A percentile compares a stretch with the other conserved stretches of the same genome.
Conservation (phyloP, 2,113 vertebrate species). For the Nycticorax nycticorax region DNA sequence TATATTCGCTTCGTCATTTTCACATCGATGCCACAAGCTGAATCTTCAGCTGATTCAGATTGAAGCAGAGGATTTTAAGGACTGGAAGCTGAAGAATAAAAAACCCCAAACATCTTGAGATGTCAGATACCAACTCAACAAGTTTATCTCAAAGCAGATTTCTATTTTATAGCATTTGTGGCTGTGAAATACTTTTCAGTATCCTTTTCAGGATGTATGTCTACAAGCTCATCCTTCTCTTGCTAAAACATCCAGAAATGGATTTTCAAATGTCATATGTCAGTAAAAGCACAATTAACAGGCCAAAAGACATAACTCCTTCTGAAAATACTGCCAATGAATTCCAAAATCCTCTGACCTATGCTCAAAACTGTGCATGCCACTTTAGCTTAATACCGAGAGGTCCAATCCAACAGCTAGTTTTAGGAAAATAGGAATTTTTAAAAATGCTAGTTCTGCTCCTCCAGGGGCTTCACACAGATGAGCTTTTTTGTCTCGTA, state of each 20-base stretch:
- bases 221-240: background rate
- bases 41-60: background rate
- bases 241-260: background rate
- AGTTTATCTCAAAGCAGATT: background rate
- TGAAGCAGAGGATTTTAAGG: background rate
- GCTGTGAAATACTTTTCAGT: background rate
- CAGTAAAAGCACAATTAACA: background rate
- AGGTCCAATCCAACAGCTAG: background rate
- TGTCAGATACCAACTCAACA: background rate
- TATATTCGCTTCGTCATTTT: background rate
- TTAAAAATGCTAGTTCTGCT: background rate
- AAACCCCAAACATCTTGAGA: background rate
- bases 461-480: background rate
- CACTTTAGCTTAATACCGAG: background rate
- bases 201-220: too few species aligned
- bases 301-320: background rate
- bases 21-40: background rate
- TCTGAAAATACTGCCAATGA: background rate
- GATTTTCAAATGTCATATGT: background rate
- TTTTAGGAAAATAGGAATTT: background rate
- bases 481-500: background rate
- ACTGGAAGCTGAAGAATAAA: background rate
- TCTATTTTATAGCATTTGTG: background rate
- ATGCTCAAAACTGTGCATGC: background rate
- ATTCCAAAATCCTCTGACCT: background rate